Percentiles rank a stretch among this genome's conserved stretches.
Conservation (phyloP, 1,140 invertebrate species). For the Leptinotarsa texana region DNA sequence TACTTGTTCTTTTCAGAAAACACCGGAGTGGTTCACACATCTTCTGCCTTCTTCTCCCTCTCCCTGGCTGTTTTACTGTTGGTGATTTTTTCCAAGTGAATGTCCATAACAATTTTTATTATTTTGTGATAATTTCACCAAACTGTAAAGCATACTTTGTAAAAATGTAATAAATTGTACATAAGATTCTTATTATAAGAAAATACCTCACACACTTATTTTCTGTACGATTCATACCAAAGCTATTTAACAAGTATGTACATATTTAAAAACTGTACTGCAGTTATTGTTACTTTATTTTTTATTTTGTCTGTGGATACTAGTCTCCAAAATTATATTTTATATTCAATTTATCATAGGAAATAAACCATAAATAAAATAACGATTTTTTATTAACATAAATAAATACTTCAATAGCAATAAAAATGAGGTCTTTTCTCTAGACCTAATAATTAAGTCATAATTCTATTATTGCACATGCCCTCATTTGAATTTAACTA, state of each 20-base stretch:
- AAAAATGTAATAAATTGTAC: constrained; percentile 6
- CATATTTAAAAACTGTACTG: not conserved
- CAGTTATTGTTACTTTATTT: constrained; percentile 10
- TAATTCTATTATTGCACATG: constrained; percentile 9
- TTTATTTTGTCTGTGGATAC: constrained; percentile 3
- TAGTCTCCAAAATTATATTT: constrained; percentile 12
- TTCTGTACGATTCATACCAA: constrained; percentile 3
- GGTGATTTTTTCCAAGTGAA: not conserved
- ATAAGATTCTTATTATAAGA: not conserved
- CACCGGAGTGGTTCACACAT: not conserved
- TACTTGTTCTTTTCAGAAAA: not conserved
- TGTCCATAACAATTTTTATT: not conserved
- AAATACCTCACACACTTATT: not conserved
- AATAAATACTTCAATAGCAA: not conserved
- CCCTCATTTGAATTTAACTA: not conserved
- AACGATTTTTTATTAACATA: not conserved
- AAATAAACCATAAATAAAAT: not conserved
- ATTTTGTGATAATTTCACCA: not conserved
- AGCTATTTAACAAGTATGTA: not conserved
- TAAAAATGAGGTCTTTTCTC: not conserved
- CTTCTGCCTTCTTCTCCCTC: not conserved
- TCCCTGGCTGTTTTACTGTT: not conserved
- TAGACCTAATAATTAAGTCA: too few species aligned
- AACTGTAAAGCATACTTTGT: not conserved
- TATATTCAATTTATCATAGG: not conserved